These are phyloP conservation scores for Hydra vulgaris DNA, from an alignment of 30 jellyfish, hydroid and myxozoan genomes.

Conservation along the genomic window DNA sequence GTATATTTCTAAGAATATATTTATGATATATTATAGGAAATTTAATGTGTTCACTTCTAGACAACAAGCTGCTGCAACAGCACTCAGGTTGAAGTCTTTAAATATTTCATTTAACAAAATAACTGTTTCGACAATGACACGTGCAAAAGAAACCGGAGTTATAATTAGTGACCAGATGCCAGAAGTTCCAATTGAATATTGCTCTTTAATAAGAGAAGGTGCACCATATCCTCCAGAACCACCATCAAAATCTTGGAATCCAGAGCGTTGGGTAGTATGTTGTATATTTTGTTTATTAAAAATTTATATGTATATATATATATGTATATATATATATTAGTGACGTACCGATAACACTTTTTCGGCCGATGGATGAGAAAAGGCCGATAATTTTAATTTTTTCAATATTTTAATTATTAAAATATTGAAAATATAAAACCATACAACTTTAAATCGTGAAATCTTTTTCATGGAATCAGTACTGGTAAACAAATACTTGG, in stretches of 20 bases:
- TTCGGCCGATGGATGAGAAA: too few relatives aligned
- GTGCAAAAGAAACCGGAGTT: slow-evolving; percentile 91
- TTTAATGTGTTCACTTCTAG: slow-evolving; percentile 7
- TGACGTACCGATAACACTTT: too few relatives aligned
- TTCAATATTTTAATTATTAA: too few relatives aligned
- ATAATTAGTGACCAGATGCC: slow-evolving; percentile 47
- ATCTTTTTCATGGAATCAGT: too few relatives aligned
- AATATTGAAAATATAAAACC: too few relatives aligned
- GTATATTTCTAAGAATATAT: background rate
- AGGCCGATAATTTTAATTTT: background rate
- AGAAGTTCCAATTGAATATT: slow-evolving; percentile 41
- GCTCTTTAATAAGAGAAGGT: slow-evolving; percentile 83
- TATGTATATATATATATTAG: background rate
- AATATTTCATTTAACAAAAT: slow-evolving; percentile 51
- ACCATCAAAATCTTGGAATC: slow-evolving; percentile 55
- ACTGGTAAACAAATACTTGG: too few relatives aligned
- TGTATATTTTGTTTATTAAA: too few relatives aligned
- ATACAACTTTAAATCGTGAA: too few relatives aligned
- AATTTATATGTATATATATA: background rate
- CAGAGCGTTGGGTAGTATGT: slow-evolving; percentile 66
- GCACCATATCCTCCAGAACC: slow-evolving; percentile 99
- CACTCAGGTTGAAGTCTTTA: slow-evolving; percentile 55
- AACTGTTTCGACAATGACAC: slow-evolving; percentile 74
- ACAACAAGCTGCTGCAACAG: slow-evolving; percentile 75
- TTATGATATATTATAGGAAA: too few relatives aligned